phyloP scores from a whole-genome alignment of 2,797 vertebrate species.

The Sciaenops ocellatus region DNA sequence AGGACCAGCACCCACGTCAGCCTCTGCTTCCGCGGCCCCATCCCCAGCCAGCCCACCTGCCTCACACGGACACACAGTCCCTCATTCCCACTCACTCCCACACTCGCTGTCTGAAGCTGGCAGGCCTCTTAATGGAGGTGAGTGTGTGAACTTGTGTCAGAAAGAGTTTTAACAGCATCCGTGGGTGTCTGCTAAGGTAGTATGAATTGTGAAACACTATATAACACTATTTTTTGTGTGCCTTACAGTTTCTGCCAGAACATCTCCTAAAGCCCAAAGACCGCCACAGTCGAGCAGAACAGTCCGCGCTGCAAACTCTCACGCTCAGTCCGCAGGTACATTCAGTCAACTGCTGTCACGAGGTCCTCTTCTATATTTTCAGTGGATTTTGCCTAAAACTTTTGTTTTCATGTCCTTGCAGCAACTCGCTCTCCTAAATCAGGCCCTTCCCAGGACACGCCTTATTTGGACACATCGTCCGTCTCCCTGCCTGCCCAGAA shows the following conservation, averaged over 20 bases:
- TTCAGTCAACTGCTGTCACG: background rate
- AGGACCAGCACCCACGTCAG: slow-evolving; percentile 49
- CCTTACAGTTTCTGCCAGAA: slow-evolving; percentile 73
- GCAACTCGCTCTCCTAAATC: slow-evolving; percentile 83
- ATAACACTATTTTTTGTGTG: background rate
- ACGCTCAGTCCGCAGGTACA: slow-evolving; percentile 75
- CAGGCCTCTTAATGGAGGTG: slow-evolving; percentile 81
- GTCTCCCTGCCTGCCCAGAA: slow-evolving; percentile 77
- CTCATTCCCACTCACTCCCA: slow-evolving; percentile 82
- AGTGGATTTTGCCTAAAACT: slow-evolving; percentile 4
- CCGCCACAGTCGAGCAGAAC: slow-evolving; percentile 77
- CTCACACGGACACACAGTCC: slow-evolving; percentile 75
- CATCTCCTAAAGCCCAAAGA: slow-evolving; percentile 84
- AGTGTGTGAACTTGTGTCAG: background rate
- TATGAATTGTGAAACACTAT: background rate
- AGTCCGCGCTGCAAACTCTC: slow-evolving; percentile 74
- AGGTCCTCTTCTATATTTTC: background rate
- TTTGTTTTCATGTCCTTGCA: slow-evolving; percentile 40
- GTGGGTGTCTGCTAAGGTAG: background rate
- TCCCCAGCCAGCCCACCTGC: slow-evolving; percentile 76
- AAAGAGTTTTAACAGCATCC: background rate
- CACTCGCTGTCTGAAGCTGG: slow-evolving; percentile 76
- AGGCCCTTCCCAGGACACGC: slow-evolving; percentile 76
- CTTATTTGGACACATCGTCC: slow-evolving; percentile 82
- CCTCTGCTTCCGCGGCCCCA: slow-evolving; percentile 63